Conservation (phyloP, 1,140 invertebrate genomes). For the Papilio polytes region DNA sequence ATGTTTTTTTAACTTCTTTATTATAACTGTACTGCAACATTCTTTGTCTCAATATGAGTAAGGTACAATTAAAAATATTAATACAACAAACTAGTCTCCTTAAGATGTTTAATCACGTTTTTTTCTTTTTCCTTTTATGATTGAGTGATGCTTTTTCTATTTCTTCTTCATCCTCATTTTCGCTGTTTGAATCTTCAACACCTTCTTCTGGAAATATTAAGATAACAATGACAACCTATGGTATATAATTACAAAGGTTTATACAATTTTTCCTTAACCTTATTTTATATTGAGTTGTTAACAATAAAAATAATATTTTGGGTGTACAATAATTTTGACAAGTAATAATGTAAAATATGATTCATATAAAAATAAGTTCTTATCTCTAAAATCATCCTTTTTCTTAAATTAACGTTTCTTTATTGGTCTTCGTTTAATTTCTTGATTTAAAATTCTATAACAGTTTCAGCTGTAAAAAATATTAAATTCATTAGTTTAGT, state of each 20-base stretch:
- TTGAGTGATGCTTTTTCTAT: conserved; percentile 41
- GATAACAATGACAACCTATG: neutral
- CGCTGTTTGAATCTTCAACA: conserved; percentile 41
- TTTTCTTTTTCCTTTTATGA: conserved; percentile 60
- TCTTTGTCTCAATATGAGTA: neutral
- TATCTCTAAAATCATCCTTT: too few relatives aligned
- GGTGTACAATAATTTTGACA: too few relatives aligned
- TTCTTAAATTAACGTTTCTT: too few relatives aligned
- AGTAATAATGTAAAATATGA: too few relatives aligned
- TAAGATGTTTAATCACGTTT: conserved; percentile 43
- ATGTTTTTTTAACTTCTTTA: neutral
- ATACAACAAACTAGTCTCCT: neutral
- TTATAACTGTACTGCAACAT: neutral
- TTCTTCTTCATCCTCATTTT: conserved; percentile 52
- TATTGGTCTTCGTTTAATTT: too few relatives aligned
- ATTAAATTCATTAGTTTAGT: neutral
- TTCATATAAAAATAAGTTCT: too few relatives aligned
- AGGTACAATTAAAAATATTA: conserved; percentile 9
- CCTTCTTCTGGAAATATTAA: conserved; percentile 43
- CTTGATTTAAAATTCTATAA: too few relatives aligned
- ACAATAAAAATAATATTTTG: too few relatives aligned
- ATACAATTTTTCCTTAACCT: too few relatives aligned
- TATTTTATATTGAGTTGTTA: too few relatives aligned
- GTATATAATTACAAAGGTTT: too few relatives aligned
- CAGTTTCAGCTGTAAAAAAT: neutral